These are phyloP conservation scores for Myotis daubentonii DNA, from an alignment of 2,797 vertebrate genomes.

Conservation along the genomic window DNA sequence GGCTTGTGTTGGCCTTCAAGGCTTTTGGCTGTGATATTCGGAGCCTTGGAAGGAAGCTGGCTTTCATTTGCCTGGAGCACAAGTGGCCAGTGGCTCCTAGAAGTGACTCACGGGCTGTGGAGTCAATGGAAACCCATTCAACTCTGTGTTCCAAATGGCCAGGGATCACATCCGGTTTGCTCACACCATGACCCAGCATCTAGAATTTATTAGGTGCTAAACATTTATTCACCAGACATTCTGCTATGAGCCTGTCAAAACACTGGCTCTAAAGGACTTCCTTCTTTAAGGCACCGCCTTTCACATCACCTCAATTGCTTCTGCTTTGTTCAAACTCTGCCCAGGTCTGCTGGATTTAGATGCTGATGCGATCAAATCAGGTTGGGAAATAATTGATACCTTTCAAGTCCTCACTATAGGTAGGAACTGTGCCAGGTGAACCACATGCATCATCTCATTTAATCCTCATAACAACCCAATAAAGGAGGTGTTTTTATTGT, in stretches of 20 bases:
- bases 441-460: accelerated
- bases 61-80: conserved; percentile 1
- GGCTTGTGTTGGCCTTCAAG: neutral
- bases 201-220: neutral
- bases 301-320: too few species aligned
- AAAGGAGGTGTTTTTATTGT: neutral
- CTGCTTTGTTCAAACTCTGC: neutral
- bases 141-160: neutral
- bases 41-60: neutral
- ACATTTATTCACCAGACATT: neutral
- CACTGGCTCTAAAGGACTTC: neutral
- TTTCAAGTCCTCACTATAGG: neutral
- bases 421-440: accelerated
- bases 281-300: neutral
- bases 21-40: neutral
- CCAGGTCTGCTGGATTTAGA: neutral
- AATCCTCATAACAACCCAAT: too few species aligned
- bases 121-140: neutral
- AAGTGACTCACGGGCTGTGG: neutral
- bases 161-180: neutral
- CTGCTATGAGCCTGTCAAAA: neutral
- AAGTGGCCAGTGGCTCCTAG: neutral
- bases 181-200: neutral
- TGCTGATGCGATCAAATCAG: too few species aligned
- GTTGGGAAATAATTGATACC: neutral